Conservation (phyloP, 2,888 invertebrate genomes). For the Sesamia inferens region DNA sequence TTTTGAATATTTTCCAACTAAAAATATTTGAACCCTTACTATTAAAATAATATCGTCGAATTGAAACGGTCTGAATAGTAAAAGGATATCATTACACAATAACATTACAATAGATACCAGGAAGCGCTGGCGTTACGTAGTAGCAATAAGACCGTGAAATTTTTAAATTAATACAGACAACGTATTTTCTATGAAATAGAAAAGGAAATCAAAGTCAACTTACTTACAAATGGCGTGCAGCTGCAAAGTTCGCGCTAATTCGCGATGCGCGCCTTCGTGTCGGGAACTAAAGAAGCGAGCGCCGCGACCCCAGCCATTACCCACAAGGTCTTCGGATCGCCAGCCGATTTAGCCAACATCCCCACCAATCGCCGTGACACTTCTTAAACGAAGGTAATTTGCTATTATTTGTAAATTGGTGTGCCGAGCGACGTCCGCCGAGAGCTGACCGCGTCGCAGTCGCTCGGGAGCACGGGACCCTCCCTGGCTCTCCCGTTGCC, state of each 20-base stretch:
- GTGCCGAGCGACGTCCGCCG: conserved; percentile 84
- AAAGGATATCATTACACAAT: neutral
- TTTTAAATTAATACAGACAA: neutral
- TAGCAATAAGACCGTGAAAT: neutral
- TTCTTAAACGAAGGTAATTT: conserved; percentile 90
- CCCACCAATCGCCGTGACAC: conserved; percentile 89
- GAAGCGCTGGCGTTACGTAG: neutral
- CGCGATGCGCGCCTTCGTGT: conserved; percentile 76
- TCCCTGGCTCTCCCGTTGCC: conserved; percentile 79
- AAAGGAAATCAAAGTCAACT: conserved; percentile 66
- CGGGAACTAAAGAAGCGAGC: conserved; percentile 79
- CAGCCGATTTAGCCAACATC: conserved; percentile 88
- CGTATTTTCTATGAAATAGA: neutral
- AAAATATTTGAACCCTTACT: neutral
- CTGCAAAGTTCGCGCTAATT: conserved; percentile 71
- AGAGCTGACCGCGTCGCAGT: conserved; percentile 81
- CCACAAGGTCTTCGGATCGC: conserved; percentile 88
- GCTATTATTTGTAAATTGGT: conserved; percentile 90
- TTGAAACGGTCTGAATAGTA: neutral
- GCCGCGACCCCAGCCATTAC: conserved; percentile 85
- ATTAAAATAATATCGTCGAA: neutral
- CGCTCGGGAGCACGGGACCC: conserved; percentile 84
- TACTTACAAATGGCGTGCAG: conserved; percentile 71
- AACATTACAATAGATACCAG: conserved; percentile 1
- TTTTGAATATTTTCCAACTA: neutral